phyloP scores from a whole-genome alignment of 2,797 vertebrate genomes.

The Galago senegalensis region DNA sequence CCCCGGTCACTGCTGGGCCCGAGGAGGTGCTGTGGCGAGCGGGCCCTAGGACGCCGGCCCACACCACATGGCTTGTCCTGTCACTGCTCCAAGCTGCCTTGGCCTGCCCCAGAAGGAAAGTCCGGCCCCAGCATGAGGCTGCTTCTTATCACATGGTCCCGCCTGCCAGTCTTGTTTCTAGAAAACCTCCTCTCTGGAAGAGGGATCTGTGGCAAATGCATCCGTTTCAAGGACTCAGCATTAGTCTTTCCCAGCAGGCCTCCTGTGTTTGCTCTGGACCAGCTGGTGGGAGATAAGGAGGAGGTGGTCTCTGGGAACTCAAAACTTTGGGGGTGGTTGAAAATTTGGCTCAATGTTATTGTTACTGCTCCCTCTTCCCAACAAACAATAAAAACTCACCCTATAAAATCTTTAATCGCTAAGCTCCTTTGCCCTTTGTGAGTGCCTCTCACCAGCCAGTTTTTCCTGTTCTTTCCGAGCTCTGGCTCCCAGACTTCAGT shows the following conservation, averaged over 20 bases:
- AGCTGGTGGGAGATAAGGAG: neutral
- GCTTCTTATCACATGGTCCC: neutral
- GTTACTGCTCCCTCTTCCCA: neutral
- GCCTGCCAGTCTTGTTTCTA: neutral
- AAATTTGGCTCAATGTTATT: neutral
- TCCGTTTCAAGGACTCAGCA: conserved; percentile 13
- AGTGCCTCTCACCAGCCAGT: neutral
- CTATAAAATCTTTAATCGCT: neutral
- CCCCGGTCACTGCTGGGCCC: neutral
- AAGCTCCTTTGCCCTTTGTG: neutral
- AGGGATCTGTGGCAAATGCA: neutral
- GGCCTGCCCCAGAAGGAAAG: neutral
- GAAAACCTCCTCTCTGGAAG: conserved; percentile 12
- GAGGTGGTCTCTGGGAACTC: neutral
- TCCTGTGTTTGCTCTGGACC: neutral
- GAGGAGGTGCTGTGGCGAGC: no score
- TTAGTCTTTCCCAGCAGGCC: neutral
- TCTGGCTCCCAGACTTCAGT: neutral
- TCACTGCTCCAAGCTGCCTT: neutral
- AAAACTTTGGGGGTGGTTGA: neutral
- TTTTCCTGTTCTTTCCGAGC: neutral
- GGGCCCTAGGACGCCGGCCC: neutral
- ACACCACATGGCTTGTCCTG: accelerated
- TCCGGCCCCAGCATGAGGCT: neutral
- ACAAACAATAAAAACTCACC: neutral